phyloP scores from a whole-genome alignment of 2,797 vertebrate species.

The Sternarchorhynchus goeldii region DNA sequence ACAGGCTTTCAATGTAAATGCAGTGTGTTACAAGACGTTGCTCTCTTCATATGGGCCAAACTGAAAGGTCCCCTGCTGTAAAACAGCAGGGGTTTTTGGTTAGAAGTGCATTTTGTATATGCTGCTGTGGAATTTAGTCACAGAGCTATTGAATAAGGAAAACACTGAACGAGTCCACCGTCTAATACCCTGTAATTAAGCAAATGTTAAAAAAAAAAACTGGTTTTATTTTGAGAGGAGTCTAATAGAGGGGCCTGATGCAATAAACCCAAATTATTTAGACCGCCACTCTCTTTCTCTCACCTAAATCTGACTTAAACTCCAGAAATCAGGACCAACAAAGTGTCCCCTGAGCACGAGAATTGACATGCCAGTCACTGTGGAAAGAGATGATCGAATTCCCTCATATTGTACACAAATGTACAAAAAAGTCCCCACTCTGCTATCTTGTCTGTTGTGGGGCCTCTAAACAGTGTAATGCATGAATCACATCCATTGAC shows the following conservation, averaged over 20 bases:
- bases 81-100: not conserved
- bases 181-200: not conserved
- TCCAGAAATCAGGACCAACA: too few species aligned
- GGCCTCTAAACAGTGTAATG: slow-evolving; percentile 57
- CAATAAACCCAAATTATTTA: too few species aligned
- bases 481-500: slow-evolving; percentile 70
- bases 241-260: too few species aligned
- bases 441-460: slow-evolving; percentile 49
- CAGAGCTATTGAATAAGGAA: not conserved
- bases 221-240: too few species aligned
- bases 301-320: too few species aligned
- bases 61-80: slow-evolving; percentile 1
- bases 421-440: too few species aligned
- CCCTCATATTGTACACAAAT: too few species aligned
- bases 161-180: not conserved
- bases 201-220: too few species aligned
- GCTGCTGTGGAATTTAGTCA: not conserved
- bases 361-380: too few species aligned
- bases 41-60: slow-evolving; percentile 40
- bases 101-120: not conserved
- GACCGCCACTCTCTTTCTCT: too few species aligned
- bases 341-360: too few species aligned
- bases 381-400: too few species aligned
- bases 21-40: not conserved
- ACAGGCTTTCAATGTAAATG: slow-evolving; percentile 27